phyloP scores from a whole-genome alignment of 2,113 vertebrate genomes.

The Oenanthe oenanthe region DNA sequence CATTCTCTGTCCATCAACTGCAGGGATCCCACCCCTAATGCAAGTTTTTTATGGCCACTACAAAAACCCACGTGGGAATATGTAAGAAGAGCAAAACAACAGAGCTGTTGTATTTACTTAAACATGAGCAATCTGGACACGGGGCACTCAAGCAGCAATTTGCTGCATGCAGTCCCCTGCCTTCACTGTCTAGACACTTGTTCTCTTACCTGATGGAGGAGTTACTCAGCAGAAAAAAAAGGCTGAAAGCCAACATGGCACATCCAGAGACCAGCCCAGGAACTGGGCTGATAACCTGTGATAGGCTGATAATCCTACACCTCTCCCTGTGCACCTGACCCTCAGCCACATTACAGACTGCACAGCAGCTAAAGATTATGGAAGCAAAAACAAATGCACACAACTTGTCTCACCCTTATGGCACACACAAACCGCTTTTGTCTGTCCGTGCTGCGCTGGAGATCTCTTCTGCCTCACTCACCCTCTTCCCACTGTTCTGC shows the following conservation, averaged over 20 bases:
- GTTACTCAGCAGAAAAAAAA: background rate
- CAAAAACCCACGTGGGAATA: background rate
- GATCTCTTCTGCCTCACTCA: background rate
- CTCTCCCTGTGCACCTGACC: background rate
- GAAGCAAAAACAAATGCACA: background rate
- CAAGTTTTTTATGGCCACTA: background rate
- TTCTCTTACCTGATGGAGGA: background rate
- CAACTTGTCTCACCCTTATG: background rate
- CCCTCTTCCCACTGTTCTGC: background rate
- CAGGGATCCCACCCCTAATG: background rate
- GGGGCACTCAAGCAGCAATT: background rate
- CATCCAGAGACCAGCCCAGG: accelerated
- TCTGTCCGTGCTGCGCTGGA: accelerated
- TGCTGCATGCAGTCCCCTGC: background rate
- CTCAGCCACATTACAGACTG: background rate
- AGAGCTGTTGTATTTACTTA: background rate
- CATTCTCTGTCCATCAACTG: background rate
- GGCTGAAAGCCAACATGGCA: background rate
- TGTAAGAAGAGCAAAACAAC: background rate
- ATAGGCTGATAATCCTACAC: background rate
- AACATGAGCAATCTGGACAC: accelerated
- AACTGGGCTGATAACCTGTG: background rate
- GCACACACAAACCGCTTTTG: no score
- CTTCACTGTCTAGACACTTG: accelerated
- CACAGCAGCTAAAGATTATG: background rate